Evolutionary conservation across 2,113 vertebrate genomes (phyloP), one percentile per base, ranked within the genome.

Genomic region (Myiagra hebetior): DNA sequence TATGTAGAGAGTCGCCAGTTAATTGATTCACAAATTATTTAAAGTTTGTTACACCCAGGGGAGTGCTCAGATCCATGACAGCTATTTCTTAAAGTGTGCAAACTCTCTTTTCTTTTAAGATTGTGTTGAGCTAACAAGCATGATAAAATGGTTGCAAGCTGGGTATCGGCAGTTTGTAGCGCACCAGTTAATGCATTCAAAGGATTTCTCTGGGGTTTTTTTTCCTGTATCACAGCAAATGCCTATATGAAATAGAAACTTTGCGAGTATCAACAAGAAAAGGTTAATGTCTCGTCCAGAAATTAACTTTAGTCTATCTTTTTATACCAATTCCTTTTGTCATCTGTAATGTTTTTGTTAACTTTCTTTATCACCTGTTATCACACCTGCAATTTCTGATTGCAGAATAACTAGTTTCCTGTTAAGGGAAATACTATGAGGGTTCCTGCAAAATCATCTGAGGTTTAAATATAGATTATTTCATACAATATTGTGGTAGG

Each of bases 11-110:
- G 99, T 99, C 35, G 95, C 98, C 98, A 98, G 98, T 99, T 99
- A 99, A 99, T 99, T 99, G 99, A 99, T 99, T 99, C 97, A 98
- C 98, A 99, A 99, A 99, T 99, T 99, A 99, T 99, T 99, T 98
- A 99, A 99, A 99, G 98, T 99, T 99, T 99, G 98, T 98, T 98
- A 98, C 96, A 97, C 98, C 98, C 98, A 95, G 95, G 98, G 98
- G 99, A 99, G 98, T 96, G 97, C 98, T 99, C 97, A 92, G 95
- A 98, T 97, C 98, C 98, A 98, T 85, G 98, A 98, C 98, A 97
- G 98, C 98, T 97, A 97, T 98, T 98, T 98, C 97, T 96, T 98
- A 97, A 98, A 99, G 98, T 98, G 97, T 98, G 98, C 98, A 98
- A 98, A 98, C 94, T 98, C 95, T 87, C 87, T 96, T 96, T 97